Evolutionary conservation across 2,797 vertebrate species (phyloP).

Genomic region (Neosilurus mollespiculum): DNA sequence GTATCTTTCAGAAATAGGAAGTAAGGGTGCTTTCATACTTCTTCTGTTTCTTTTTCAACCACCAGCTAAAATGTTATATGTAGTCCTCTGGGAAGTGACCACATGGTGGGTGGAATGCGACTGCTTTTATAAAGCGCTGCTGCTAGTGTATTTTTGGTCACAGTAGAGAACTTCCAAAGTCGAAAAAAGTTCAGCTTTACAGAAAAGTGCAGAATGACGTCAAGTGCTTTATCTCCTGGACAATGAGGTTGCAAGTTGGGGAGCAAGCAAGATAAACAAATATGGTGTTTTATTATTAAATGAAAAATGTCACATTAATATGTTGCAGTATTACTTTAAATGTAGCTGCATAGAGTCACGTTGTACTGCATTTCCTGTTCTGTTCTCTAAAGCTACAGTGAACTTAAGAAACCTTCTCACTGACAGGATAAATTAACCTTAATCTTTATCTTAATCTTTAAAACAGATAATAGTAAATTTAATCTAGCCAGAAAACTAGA

Average conservation of each 20-base stretch:
- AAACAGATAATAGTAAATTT: neutral
- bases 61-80: neutral
- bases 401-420: neutral
- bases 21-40: neutral
- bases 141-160: conserved; percentile 10
- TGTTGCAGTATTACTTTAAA: neutral
- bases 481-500: neutral
- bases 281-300: neutral
- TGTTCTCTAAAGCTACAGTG: neutral
- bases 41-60: neutral
- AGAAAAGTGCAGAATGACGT: neutral
- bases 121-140: neutral
- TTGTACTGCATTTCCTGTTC: neutral
- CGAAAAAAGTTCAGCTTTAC: neutral
- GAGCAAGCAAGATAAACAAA: neutral
- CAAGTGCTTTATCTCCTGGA: neutral
- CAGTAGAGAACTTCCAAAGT: neutral
- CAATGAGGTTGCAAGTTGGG: neutral
- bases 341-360: neutral
- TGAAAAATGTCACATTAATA: neutral
- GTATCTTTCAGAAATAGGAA: conserved; percentile 5
- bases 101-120: neutral
- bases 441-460: no score
- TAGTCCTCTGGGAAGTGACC: conserved; percentile 3
- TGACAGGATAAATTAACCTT: neutral